phyloP scores from a whole-genome alignment of 2,113 vertebrate species.

The Colius striatus region DNA sequence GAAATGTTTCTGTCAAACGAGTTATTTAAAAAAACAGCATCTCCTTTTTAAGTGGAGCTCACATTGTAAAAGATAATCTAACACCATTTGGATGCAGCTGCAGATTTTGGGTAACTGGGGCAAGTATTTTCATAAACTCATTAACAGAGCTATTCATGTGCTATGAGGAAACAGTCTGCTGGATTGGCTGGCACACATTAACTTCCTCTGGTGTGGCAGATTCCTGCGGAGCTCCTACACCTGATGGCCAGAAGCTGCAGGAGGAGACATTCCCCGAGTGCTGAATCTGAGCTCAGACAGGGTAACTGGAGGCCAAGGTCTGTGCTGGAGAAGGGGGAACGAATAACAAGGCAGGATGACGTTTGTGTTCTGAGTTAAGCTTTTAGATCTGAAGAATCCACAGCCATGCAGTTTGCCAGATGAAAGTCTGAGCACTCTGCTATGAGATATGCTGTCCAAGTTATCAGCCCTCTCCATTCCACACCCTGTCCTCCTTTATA shows the following conservation, averaged over 20 bases:
- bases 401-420: not conserved
- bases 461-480: not conserved
- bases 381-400: not conserved
- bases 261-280: fast-evolving
- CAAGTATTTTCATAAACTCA: not conserved
- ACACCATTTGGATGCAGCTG: not conserved
- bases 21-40: not conserved
- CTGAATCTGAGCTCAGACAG: not conserved
- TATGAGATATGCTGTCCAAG: not conserved
- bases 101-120: not conserved
- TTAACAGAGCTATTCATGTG: not conserved
- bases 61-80: not conserved
- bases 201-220: not conserved
- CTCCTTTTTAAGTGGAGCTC: not conserved
- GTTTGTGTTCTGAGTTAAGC: not conserved
- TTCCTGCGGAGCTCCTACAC: not conserved
- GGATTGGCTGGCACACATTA: fast-evolving
- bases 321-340: not conserved
- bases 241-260: fast-evolving
- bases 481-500: not conserved
- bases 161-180: not conserved
- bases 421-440: not conserved
- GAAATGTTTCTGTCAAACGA: not conserved
- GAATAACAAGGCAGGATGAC: not conserved
- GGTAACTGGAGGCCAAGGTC: fast-evolving